Evolutionary conservation across 2,797 vertebrate species (phyloP).

Genomic region (Phoxinus dragarum): DNA sequence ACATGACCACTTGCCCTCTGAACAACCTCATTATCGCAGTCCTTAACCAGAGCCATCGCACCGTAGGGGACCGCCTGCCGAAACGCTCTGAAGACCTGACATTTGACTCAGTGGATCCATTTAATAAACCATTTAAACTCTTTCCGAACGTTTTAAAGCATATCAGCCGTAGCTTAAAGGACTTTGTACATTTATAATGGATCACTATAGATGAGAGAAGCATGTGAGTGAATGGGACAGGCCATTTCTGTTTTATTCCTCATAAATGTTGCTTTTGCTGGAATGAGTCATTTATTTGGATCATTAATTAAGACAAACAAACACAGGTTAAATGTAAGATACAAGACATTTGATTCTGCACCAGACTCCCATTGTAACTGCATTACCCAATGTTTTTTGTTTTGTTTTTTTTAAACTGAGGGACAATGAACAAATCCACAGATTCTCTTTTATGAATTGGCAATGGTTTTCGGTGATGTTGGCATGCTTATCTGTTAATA

Average conservation of each 20-base stretch:
- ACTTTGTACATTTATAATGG: slow-evolving; percentile 23
- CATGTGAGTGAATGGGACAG: neutral
- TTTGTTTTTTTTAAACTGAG: neutral
- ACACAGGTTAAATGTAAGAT: neutral
- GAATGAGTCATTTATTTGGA: slow-evolving; percentile 3
- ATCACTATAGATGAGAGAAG: neutral
- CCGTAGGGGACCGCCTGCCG: neutral
- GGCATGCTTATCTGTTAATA: neutral
- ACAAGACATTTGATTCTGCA: neutral
- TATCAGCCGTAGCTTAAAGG: slow-evolving; percentile 33
- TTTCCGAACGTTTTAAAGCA: neutral
- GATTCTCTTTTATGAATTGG: neutral
- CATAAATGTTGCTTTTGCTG: slow-evolving; percentile 15
- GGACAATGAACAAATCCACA: neutral
- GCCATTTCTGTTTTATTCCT: slow-evolving; percentile 9
- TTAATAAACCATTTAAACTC: slow-evolving; percentile 32
- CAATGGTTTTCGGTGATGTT: neutral
- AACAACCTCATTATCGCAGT: slow-evolving; percentile 26
- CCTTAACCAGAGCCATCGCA: slow-evolving; percentile 21
- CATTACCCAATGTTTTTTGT: neutral
- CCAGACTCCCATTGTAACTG: neutral
- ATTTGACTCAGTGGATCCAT: slow-evolving; percentile 22
- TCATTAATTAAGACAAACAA: neutral
- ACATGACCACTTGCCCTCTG: slow-evolving; percentile 29
- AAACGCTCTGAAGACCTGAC: neutral